Conservation (phyloP, 35 echinoderm and acorn worm genomes). For the Ptychodera flava region DNA sequence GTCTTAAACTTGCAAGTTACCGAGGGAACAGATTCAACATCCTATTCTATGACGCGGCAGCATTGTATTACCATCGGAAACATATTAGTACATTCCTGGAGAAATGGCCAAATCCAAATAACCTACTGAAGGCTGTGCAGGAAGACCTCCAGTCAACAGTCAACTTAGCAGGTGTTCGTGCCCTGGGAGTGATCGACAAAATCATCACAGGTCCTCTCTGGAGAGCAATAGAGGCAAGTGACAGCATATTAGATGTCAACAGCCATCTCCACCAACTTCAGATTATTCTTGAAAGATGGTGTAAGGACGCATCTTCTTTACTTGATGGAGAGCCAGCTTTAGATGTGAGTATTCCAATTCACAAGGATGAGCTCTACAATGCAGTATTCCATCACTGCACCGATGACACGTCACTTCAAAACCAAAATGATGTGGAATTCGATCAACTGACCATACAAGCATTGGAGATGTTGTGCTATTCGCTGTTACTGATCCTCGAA, state of each 20-base stretch:
- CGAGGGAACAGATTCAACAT: slow-evolving; percentile 11
- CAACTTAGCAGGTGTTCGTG: slow-evolving; percentile 31
- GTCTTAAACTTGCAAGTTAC: background rate
- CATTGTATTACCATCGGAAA: slow-evolving; percentile 29
- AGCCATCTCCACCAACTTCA: slow-evolving; percentile 8
- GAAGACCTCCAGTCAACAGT: too few relatives aligned
- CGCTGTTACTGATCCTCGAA: slow-evolving; percentile 17
- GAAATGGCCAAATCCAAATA: slow-evolving; percentile 37
- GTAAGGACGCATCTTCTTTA: slow-evolving; percentile 13
- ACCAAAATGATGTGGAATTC: slow-evolving; percentile 1
- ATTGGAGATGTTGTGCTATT: slow-evolving; percentile 15
- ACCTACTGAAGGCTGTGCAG: slow-evolving; percentile 38
- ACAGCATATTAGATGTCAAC: background rate
- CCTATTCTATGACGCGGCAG: slow-evolving; percentile 29
- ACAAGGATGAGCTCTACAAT: slow-evolving; percentile 29
- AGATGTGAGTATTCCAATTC: background rate
- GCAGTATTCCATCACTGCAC: background rate
- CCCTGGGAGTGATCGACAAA: slow-evolving; percentile 43
- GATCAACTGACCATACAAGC: slow-evolving; percentile 11
- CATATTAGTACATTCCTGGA: slow-evolving; percentile 20
- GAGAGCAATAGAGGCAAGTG: slow-evolving; percentile 14
- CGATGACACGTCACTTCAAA: background rate
- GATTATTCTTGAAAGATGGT: slow-evolving; percentile 16
- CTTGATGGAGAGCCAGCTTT: slow-evolving; percentile 23
- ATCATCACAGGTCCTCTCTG: slow-evolving; percentile 45